Conservation (phyloP, 2,797 vertebrate species). For the Helarctos malayanus region DNA sequence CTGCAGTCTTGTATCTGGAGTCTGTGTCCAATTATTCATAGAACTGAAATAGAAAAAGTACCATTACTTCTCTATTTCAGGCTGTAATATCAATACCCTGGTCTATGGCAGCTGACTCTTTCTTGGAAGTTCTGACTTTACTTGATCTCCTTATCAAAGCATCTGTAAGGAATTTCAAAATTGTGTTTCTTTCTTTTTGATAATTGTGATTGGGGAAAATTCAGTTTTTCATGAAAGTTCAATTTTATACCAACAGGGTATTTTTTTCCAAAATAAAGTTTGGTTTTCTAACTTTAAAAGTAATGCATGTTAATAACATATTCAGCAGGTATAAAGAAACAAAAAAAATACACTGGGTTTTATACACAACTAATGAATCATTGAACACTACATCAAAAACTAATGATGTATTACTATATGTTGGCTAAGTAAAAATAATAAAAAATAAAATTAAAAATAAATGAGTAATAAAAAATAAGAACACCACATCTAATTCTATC, state of each 20-base stretch:
- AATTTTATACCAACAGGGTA: neutral
- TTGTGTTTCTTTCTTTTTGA: neutral
- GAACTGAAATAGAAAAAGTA: neutral
- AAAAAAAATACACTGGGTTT: neutral
- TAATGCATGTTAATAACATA: neutral
- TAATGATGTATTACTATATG: neutral
- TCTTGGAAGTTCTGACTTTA: neutral
- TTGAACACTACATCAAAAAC: neutral
- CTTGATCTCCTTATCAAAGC: neutral
- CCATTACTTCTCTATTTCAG: neutral
- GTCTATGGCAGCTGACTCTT: neutral
- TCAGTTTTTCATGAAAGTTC: neutral
- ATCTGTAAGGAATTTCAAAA: neutral
- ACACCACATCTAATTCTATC: neutral
- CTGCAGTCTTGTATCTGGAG: neutral
- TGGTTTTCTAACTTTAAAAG: conserved; percentile 6
- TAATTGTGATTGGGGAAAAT: neutral
- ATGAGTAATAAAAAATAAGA: neutral
- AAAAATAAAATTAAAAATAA: neutral
- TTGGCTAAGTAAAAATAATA: neutral
- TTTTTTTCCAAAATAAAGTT: neutral
- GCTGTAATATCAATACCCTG: neutral
- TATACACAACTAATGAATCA: neutral
- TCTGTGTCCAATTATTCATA: neutral
- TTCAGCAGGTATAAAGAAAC: neutral